phyloP scores from a whole-genome alignment of 2,113 vertebrate genomes.

The Microcebus griseorufus region DNA sequence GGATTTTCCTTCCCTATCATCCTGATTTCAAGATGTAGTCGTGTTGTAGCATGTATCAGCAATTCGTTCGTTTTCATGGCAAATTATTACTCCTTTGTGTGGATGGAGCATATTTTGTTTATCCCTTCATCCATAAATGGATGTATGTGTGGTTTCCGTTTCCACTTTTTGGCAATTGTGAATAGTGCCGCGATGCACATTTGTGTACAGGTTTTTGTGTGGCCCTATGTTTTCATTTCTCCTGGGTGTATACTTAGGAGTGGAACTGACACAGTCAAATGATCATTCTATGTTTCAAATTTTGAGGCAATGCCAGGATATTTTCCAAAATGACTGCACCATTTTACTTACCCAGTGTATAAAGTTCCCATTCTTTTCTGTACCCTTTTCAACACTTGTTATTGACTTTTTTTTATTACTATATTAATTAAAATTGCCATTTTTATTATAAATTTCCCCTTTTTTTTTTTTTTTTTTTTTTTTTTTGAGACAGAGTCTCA shows the following conservation, averaged over 20 bases:
- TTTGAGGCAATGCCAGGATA: neutral
- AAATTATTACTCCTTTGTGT: neutral
- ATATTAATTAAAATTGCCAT: no score
- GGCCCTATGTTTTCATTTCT: neutral
- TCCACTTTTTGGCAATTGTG: neutral
- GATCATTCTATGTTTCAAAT: neutral
- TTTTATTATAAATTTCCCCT: no score
- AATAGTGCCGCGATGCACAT: neutral
- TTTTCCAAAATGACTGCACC: neutral
- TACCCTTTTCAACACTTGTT: neutral
- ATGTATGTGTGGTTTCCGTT: neutral
- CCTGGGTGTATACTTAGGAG: neutral
- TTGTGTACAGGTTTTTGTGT: neutral
- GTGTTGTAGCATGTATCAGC: neutral
- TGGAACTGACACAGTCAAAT: neutral
- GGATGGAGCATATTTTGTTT: neutral
- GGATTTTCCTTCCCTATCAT: neutral
- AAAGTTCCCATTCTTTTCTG: neutral
- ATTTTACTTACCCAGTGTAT: accelerated
- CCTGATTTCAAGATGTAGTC: neutral
- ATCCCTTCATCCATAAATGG: neutral
- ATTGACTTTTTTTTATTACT: accelerated
- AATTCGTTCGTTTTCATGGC: neutral
- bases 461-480: no score
- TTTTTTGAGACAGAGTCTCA: no score